Evolutionary conservation across 1,140 invertebrate genomes (phyloP), one percentile per base, ranked within the genome.

Genomic region (Megalonaias nervosa): DNA sequence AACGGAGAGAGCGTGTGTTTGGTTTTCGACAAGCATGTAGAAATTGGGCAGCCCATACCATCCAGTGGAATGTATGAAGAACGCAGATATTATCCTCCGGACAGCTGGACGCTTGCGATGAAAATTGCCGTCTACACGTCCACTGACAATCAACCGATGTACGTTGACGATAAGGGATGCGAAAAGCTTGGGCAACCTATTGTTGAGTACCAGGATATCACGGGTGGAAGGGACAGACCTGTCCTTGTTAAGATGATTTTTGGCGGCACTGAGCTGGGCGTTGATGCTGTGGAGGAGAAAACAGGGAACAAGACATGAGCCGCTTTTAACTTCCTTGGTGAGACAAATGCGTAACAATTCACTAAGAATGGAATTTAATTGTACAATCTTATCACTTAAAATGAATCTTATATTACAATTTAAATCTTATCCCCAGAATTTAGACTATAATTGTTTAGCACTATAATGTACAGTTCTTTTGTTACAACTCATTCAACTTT

Each of bases 21-120:
- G n/a, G n/a, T 75, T 5, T 82, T 82, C 61, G 61, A 71, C 59
- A 71, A 57, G 12, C 74, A 78, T 58, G 66, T 79, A 14, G 38
- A 68, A 58, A 74, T 71, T 2, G 70, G 77, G 23, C 67, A 64
- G 23, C 14, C 55, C 12, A 64, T 82, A 19, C 57, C 21, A 21
- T 57, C 26, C n/a, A 71, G 71, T 12, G 61, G 74, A 56, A 58
- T 67, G 19, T 19, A 67, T 59, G 14, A 62, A 14, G 58, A 59
- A 26, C 9, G 71, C n/a, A 13, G 62, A 19, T 74, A 81, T 58
- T 14, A n/a, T 59, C 67, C 71, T 55, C 55, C 71, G 48, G 4
- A 67, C 48, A 56, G 55, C 23, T 67, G 67, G n/a, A 26, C 62
- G 57, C 26, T 64, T 23, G 15, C 56, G 21, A 72, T 77, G 17